Evolutionary conservation across 2,888 invertebrate genomes (phyloP), one percentile per base, ranked within the genome.

Genomic region (Leptinotarsa tumamoca): DNA sequence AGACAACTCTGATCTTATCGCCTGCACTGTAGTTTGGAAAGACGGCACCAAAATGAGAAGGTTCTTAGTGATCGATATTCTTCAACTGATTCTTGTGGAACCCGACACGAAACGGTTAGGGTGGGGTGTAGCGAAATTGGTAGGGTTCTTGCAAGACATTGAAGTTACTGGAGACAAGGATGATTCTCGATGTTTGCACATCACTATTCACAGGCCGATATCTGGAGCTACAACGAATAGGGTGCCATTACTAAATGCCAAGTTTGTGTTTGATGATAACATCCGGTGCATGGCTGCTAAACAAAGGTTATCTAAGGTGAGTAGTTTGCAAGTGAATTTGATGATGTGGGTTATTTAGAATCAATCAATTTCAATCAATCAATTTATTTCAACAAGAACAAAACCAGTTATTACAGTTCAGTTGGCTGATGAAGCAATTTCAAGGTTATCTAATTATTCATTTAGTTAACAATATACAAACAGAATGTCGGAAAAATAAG

Each of bases 221-320:
- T 89, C 90, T n/a, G 90, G 90, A 76, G 86, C 87, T n/a, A 91
- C 93, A 0, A 89, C 93, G 33, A 94, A 94, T 73, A 90, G 95
- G 68, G 92, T 95, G 0, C 95, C 96, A 1, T 88, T 97, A n/a
- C 89, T 98, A 13, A 93, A 95, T 4, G 96, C 97, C 14, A 97
- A 95, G 88, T 98, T 99, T 89, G 93, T 98, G 77, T 99, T 99
- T 87, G 99, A 99, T 87, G 99, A 99, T 90, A 98, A 99, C 87
- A 99, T 99, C 82, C 92, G 99, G 50, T 99, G 98, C 86, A 98
- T 99, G 98, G 98, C 99, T 21, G 99, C 99, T 33, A 99, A 98
- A 86, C 99, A 99, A 88, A 88, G 94, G 58, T 88, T 94, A 7
- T 93, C 93, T 1, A 94, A 96, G 95, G 95, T 95, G 86, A 77